A percentile compares a stretch with the other conserved stretches of the same genome.
These are phyloP conservation scores for Drosophila rellima DNA, from an alignment of 2,888 invertebrate species.

Conservation along the genomic window DNA sequence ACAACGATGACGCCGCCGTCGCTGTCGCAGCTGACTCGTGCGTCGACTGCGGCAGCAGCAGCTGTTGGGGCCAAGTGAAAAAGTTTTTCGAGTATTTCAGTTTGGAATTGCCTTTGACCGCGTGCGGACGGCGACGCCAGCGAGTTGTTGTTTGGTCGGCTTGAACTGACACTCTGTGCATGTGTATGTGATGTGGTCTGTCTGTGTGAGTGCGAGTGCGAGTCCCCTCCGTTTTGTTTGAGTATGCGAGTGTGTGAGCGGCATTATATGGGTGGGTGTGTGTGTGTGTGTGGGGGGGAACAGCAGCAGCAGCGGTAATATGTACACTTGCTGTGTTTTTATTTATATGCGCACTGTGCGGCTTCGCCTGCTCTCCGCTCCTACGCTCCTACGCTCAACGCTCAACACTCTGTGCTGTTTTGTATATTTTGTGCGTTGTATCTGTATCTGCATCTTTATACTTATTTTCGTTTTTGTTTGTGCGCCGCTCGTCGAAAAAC, in stretches of 20 bases:
- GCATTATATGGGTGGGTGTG: conserved; percentile 18
- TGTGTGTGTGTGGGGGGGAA: conserved; percentile 25
- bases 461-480: conserved; percentile 56
- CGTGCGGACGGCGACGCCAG: conserved; percentile 71
- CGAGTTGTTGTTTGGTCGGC: conserved; percentile 64
- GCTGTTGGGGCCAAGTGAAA: conserved; percentile 53
- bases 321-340: conserved; percentile 72
- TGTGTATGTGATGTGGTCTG: conserved; percentile 35
- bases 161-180: conserved; percentile 49
- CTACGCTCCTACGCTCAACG: conserved; percentile 8
- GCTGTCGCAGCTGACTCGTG: conserved; percentile 47
- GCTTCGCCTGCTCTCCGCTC: conserved; percentile 38
- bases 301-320: conserved; percentile 25
- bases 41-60: conserved; percentile 36
- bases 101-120: conserved; percentile 77
- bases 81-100: conserved; percentile 72
- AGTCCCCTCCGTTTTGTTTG: conserved; percentile 25
- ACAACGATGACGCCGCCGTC: conserved; percentile 4
- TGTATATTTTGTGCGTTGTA: conserved; percentile 60
- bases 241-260: conserved; percentile 21
- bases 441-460: conserved; percentile 53
- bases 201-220: conserved; percentile 28
- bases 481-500: conserved; percentile 54
- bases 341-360: conserved; percentile 65
- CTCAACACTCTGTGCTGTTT: conserved; percentile 33